phyloP scores from a whole-genome alignment of 2,113 vertebrate species.

The Dicaeum eximium region DNA sequence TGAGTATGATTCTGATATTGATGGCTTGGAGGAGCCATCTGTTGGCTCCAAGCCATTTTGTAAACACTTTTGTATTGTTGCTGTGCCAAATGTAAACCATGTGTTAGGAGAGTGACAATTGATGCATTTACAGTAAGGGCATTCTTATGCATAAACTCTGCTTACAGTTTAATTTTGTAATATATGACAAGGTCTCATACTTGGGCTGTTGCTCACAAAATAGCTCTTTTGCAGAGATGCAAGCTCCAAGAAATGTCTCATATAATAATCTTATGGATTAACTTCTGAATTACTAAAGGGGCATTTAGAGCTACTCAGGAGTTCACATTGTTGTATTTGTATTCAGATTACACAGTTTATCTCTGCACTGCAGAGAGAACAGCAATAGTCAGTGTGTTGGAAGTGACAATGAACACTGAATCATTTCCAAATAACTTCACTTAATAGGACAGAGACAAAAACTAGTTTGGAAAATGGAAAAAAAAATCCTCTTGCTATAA shows the following conservation, averaged over 20 bases:
- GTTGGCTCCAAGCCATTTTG: constrained; percentile 23
- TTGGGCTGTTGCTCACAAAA: not conserved
- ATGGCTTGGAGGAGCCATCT: constrained; percentile 16
- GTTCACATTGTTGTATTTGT: not conserved
- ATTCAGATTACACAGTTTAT: not conserved
- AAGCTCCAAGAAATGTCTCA: not conserved
- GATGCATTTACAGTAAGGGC: not conserved
- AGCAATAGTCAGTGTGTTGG: not conserved
- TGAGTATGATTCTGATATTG: not conserved
- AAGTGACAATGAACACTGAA: not conserved
- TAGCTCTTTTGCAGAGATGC: not conserved
- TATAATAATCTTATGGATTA: not conserved
- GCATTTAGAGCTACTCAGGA: not conserved
- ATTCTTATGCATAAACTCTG: not conserved
- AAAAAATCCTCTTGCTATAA: not conserved
- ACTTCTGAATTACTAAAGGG: not conserved
- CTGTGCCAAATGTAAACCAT: constrained; percentile 41
- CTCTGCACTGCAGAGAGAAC: not conserved
- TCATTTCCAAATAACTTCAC: not conserved
- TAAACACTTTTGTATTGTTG: constrained; percentile 32
- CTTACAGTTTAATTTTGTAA: not conserved
- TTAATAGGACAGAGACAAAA: not conserved
- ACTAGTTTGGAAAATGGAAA: not conserved
- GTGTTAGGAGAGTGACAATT: constrained; percentile 17
- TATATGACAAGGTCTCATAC: not conserved